Evolutionary conservation across 2,888 invertebrate species (phyloP), one percentile per base, ranked within the genome.

Genomic region (Microdon myrmicae): DNA sequence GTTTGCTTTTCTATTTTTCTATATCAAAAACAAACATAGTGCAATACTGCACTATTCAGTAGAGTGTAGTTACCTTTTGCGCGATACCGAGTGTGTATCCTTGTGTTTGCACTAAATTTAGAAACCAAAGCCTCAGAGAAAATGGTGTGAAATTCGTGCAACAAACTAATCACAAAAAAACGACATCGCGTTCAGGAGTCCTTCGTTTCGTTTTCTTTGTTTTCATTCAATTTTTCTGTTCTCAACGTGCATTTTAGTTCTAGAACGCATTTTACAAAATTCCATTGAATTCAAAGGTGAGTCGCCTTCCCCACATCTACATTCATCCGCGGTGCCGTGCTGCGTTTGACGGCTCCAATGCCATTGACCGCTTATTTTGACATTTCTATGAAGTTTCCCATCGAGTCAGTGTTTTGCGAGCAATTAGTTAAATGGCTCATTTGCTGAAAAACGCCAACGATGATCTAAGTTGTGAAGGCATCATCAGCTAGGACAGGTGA

Each of bases 361-460:
- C 67, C 67, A 67, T 67, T 67, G 67, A 67, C 67, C 67, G 67
- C 67, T 56, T 58, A 60, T 56, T 66, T 66, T 66, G 66, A 66
- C 66, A 54, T 66, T 66, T 66, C 44, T 13, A 22, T 64, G 58
- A 64, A 58, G 58, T 64, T 64, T 64, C 37, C 16, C n/a, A 53
- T 60, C 53, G 44, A 41, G 39, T 17, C 25, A 43, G 41, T 47
- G 64, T 47, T 41, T 58, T 64, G 20, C 14, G 49, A 34, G 22
- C 47, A 58, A 61, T 61, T 64, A 56, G 37, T 43, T 35, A 58
- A 64, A 64, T 58, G 64, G 56, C 56, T 64, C 64, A 64, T 64
- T 64, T 58, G 19, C 41, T 64, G 25, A 12, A 25, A 32, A n/a
- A 29, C 16, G 29, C 23, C 16, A 17, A 47, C 28, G 45, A 56